Evolutionary conservation across 2,797 vertebrate genomes (phyloP).

Genomic region (Lutra lutra): DNA sequence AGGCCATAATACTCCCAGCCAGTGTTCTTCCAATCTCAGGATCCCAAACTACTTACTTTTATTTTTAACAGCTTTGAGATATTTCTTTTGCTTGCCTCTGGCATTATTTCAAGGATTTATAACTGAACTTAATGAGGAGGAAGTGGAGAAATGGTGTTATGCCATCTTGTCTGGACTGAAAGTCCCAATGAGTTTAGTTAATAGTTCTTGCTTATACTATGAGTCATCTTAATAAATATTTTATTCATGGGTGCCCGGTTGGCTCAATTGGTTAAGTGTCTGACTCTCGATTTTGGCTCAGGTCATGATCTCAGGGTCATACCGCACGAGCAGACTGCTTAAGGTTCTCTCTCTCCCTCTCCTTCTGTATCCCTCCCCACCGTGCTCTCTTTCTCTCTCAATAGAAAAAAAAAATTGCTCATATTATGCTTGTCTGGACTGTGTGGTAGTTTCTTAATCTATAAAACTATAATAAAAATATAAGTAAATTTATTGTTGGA

Average conservation of each 20-base stretch:
- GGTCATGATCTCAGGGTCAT: too few relatives aligned
- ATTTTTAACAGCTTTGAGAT: not conserved
- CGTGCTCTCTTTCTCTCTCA: not conserved
- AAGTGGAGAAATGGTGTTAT: not conserved
- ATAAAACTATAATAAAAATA: not conserved
- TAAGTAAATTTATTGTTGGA: not conserved
- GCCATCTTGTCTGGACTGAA: not conserved
- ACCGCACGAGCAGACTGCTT: too few relatives aligned
- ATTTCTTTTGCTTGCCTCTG: not conserved
- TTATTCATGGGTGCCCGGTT: too few relatives aligned
- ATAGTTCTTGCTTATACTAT: not conserved
- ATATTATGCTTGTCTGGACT: not conserved
- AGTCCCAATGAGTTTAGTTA: not conserved
- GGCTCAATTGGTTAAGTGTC: too few relatives aligned
- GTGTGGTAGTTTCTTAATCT: not conserved
- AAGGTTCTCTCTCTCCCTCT: not conserved
- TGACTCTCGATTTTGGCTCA: too few relatives aligned
- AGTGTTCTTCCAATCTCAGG: not conserved
- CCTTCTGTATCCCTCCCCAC: too few relatives aligned
- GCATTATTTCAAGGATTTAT: not conserved
- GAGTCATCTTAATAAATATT: not conserved
- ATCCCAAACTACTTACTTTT: not conserved
- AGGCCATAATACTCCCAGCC: not conserved
- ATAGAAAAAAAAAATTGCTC: not conserved
- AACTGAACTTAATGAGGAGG: not conserved